Base-by-base conservation (phyloP, 2,797 vertebrate genomes). In the Alca torda region DNA sequence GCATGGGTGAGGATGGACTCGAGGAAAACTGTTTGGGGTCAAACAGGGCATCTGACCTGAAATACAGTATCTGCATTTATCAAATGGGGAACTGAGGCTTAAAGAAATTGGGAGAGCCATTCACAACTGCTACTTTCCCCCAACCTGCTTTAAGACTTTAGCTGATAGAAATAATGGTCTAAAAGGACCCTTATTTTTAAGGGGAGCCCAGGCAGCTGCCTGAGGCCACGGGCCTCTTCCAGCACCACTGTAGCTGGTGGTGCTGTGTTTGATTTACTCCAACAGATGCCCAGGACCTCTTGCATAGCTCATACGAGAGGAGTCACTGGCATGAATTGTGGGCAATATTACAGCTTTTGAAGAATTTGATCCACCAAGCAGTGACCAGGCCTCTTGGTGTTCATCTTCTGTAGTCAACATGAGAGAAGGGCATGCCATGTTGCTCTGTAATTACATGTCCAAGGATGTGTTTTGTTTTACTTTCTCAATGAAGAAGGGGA, bases 341-440 rank as follows among this genome's bases (percentile, higher is more conserved):
- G 25, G 26, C 6, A 25, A 13, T 31, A 13, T 23, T 30, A 35
- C 37, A 24, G 13, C 35, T 67, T 73, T 60, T 67, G 37, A 51
- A 4, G 37, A 14, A n/a, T 11, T 8, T 17, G 24, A 73, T 74
- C 51, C 51, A 51, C 19, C 35, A 63, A 56, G 16, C 15, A 46
- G 31, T 23, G 24, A 20, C n/a, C 23, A n/a, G 54, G 35, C 31
- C 15, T 73, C 37, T 54, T 61, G 46, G 10, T 54, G 24, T 18
- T 82, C 20, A 1, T 50, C 18, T 65, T 60, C 31, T 79, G 6
- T 23, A 65, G 20, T 31, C n/a, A 64, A 4, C 21, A 6, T 3
- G 10, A 67, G 64, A 54, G 50, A 57, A 61, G 20, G 13, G 5
- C 4, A 2, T 50, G 17, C 37, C 0, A 0, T 15, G 30, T 39